Conservation (phyloP, 2,797 vertebrate species). For the Semaprochilodus insignis region DNA sequence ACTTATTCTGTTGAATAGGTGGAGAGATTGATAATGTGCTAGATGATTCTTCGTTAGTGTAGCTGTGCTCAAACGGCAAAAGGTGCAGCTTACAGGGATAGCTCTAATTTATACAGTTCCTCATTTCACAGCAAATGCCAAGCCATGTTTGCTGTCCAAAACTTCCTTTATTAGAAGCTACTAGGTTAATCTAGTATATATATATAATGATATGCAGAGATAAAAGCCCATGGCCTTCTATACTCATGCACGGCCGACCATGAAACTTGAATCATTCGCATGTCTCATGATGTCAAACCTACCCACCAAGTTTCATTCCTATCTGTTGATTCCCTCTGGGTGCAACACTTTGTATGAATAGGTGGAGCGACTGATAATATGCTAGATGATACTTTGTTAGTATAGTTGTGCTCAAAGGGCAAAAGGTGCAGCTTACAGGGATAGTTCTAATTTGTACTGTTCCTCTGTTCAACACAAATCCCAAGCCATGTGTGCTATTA, state of each 20-base stretch:
- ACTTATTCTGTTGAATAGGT: constrained; percentile 9
- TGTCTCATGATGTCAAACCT: no score
- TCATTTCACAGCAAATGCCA: background rate
- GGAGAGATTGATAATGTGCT: background rate
- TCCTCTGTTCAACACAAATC: background rate
- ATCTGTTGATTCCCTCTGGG: no score
- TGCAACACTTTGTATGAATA: background rate
- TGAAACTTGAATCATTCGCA: no score
- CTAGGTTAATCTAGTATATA: no score
- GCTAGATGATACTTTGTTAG: constrained; percentile 10
- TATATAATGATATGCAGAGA: no score
- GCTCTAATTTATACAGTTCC: background rate
- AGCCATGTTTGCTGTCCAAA: background rate
- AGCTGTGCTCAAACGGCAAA: background rate
- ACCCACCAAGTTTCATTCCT: no score
- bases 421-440: constrained; percentile 19
- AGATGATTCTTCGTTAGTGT: constrained; percentile 2
- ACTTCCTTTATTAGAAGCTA: background rate
- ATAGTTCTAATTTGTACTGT: background rate
- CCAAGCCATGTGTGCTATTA: background rate
- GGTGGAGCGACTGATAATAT: background rate
- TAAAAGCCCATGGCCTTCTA: no score
- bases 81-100: constrained; percentile 19
- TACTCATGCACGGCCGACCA: no score
- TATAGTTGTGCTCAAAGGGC: background rate